Evolutionary conservation across 2,888 invertebrate species (phyloP), one percentile per base, ranked within the genome.

Genomic region (Leucoma salicis): DNA sequence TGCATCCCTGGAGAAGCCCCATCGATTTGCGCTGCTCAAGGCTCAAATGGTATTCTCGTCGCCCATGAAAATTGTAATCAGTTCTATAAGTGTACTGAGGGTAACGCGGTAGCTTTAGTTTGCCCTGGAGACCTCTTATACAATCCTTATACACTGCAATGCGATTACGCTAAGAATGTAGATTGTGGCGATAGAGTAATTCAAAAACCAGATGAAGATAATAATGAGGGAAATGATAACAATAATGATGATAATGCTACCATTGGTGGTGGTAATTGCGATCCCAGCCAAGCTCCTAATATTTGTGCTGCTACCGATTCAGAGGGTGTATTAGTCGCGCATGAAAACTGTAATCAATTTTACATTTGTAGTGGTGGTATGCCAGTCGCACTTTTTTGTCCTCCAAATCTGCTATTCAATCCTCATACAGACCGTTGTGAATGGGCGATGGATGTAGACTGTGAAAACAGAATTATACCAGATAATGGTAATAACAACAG

Each of bases 51-150:
- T 4, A 31, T 49, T 3, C 40, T 71, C 0, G 46, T 72, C 0
- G 64, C 60, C 2, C 72, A 75, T 40, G 66, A 74, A 35, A 62
- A 72, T 38, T 76, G 75, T 40, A 63, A 67, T 25, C 53, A 68
- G 35, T 74, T 67, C 35, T 74, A 72, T 36, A 58, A 57, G 36
- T 74, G 74, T 35, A 28, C 45, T 10, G 31, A 54, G 13, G 70
- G 70, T 0, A 34, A 28, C 42, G 60, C 73, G 7, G 35, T 65
- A n/a, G 51, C 48, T 5, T 27, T 45, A 18, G 35, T 31, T 29
- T 70, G 70, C 16, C 43, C 55, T 4, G 45, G 35, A 6, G 35
- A 41, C 11, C 53, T 69, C n/a, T 29, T 63, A 2, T 70, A 53
- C 33, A 57, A 66, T 39, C 60, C 59, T 8, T 39, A 54, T 29